Evolutionary conservation across 2,113 vertebrate genomes (phyloP), one percentile per base, ranked within the genome.

Genomic region (Oncorhynchus masou): DNA sequence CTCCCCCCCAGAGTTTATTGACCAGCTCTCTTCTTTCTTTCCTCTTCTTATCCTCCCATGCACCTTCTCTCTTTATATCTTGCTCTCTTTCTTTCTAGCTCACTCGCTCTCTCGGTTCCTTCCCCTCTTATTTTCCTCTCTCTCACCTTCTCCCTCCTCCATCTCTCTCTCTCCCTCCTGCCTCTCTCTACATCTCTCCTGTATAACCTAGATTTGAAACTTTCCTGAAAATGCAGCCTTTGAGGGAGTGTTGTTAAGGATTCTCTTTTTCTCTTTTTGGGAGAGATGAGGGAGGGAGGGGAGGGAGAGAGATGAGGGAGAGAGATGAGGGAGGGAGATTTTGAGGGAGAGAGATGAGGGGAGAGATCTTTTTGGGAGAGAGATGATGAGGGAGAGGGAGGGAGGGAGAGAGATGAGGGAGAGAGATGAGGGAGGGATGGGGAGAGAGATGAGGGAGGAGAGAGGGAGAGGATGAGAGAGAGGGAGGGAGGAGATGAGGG

Each of bases 1-100:
- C 71, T 74, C 83, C 78, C 75, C 48, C 76, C 29, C 39, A 80
- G 81, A 83, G 85, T 86, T 60, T 83, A 89, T 87, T 85, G 79
- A 83, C 81, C 72, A 67, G n/a, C 68, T 34, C 74, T 71, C 51
- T 74, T 71, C 39, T 3, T 24, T 65, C 25, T 34, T 59, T 57
- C 11, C 2, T 11, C 29, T 71, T 54, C 34, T 72, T 49, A 12
- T 45, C 25, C 29, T n/a, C 60, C 71, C 34, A 34, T 74, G 34
- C 62, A 3, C 39, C 39, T 66, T 64, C 31, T 57, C 9, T 16
- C 76, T 70, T 31, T 25, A 34, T 81, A 20, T 54, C 9, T 71
- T 29, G 49, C 4, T 24, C 19, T 11, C 2, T 24, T n/a, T 15
- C 19, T 20, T 15, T 24, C 60, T 24, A 20, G 7, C 5, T 68